phyloP scores from a whole-genome alignment of 2,113 vertebrate genomes.

The Pomatostomus ruficeps region DNA sequence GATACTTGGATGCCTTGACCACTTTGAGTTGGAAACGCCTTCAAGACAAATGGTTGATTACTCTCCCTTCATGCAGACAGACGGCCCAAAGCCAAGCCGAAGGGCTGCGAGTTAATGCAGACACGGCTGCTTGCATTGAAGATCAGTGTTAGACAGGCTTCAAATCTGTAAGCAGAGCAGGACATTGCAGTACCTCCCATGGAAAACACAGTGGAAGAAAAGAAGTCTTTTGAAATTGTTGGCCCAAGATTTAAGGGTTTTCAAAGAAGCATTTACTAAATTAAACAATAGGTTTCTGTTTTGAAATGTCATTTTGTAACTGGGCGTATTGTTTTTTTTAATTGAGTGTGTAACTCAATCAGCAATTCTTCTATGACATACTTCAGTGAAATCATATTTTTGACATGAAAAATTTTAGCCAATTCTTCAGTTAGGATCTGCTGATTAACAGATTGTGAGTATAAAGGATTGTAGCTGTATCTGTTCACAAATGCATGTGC shows the following conservation, averaged over 20 bases:
- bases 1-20: neutral
- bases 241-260: neutral
- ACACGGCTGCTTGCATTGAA: neutral
- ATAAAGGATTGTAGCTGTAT: neutral
- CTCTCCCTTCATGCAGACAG: neutral
- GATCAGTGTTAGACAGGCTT: neutral
- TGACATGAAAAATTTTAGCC: neutral
- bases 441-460: neutral
- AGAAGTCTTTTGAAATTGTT: neutral
- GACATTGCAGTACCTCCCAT: neutral
- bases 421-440: neutral
- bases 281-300: constrained; percentile 9
- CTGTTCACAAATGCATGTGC: neutral
- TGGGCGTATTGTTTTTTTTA: neutral
- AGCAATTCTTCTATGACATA: neutral
- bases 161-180: neutral
- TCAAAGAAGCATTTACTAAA: neutral
- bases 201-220: neutral
- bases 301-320: constrained; percentile 9
- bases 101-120: neutral
- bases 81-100: neutral
- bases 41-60: neutral
- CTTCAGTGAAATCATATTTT: neutral
- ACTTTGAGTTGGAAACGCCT: neutral
- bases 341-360: neutral